Conservation (phyloP, 2,113 vertebrate genomes). For the Serilophus lunatus region DNA sequence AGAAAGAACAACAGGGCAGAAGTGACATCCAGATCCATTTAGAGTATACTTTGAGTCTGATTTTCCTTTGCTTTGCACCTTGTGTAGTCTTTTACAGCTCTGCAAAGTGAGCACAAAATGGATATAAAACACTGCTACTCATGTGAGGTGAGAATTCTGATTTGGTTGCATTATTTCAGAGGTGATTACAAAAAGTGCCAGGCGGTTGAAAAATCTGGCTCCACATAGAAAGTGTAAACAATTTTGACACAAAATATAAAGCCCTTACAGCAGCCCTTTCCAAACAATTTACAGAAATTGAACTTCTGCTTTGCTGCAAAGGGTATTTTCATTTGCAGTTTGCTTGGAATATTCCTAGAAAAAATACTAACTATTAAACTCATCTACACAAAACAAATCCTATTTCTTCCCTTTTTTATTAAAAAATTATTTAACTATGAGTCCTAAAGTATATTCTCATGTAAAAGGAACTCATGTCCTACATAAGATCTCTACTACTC, state of each 20-base stretch:
- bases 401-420: not conserved
- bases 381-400: not conserved
- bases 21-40: constrained; percentile 60
- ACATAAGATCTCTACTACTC: not conserved
- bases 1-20: constrained; percentile 59
- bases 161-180: constrained; percentile 41
- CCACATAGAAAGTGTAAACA: not conserved
- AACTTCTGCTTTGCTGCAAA: not conserved
- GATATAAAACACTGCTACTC: not conserved
- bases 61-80: constrained; percentile 29
- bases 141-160: constrained; percentile 13
- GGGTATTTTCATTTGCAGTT: not conserved
- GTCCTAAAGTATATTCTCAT: not conserved
- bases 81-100: constrained; percentile 34
- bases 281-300: not conserved
- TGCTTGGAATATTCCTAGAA: not conserved
- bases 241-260: not conserved
- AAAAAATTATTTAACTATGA: not conserved
- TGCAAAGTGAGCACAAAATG: constrained; percentile 41
- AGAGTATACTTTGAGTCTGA: constrained; percentile 5
- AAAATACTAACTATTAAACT: not conserved
- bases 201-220: constrained; percentile 2
- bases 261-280: not conserved
- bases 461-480: not conserved
- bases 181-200: not conserved